phyloP scores from a whole-genome alignment of 2,888 invertebrate genomes.

The Rotaria magnacalcarata region DNA sequence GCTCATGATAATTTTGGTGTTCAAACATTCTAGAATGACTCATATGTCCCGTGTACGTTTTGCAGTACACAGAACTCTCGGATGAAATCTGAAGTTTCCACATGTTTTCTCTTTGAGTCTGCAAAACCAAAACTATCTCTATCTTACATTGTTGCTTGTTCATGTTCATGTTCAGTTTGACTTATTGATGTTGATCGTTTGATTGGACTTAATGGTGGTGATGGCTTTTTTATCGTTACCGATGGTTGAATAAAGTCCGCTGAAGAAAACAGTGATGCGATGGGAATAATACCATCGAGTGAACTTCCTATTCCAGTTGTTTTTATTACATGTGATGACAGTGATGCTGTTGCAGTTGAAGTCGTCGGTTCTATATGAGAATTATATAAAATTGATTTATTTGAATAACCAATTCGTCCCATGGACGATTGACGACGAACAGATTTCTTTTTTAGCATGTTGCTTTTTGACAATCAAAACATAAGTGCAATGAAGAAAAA shows the following conservation, averaged over 20 bases:
- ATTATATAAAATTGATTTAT: neutral
- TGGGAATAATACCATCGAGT: neutral
- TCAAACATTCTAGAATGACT: too few species aligned
- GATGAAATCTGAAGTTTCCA: too few species aligned
- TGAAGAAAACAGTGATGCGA: slow-evolving; percentile 15
- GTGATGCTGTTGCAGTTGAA: neutral
- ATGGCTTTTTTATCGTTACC: neutral
- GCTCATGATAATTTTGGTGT: too few species aligned
- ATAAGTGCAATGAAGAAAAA: neutral
- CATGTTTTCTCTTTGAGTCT: too few species aligned
- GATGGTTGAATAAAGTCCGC: neutral
- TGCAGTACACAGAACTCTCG: too few species aligned
- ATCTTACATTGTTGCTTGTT: neutral
- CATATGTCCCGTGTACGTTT: too few species aligned
- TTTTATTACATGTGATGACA: neutral
- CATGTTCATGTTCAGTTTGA: neutral
- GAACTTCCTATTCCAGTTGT: neutral
- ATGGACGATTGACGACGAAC: neutral
- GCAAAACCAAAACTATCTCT: neutral
- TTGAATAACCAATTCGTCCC: neutral
- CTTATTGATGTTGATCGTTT: neutral
- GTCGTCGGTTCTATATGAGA: neutral
- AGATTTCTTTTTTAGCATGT: neutral
- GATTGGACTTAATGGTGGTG: neutral
- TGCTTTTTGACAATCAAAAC: neutral